Evolutionary conservation across 1,140 invertebrate species (phyloP), one percentile per base, ranked within the genome.

Genomic region (Trachymyrmex septentrionalis): DNA sequence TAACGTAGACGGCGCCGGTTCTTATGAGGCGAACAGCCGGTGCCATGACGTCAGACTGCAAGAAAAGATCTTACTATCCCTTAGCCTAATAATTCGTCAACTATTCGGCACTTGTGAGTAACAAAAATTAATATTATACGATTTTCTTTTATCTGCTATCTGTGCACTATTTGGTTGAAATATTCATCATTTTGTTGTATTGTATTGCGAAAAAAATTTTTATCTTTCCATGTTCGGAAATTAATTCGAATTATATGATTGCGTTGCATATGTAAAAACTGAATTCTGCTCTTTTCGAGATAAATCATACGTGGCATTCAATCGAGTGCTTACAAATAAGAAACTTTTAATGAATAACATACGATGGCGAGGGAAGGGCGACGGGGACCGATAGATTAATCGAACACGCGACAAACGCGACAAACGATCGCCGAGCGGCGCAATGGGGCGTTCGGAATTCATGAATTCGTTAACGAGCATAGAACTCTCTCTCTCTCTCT

Each of bases 381-480:
- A 12, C 10, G 24, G 50, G 16, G 73, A 6, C 9, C 69, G 69
- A 84, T 75, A 75, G 55, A 84, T 73, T 84, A 84, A 75, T 84
- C 80, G 80, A 84, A 84, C 69, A 84, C 24, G 80, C 80, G 67
- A 73, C 66, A 72, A 82, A 72, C 53, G 34, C 78, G 78, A 82
- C 80, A 84, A 84, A 84, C 80, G 69, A 84, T 84, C 69, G 80
- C 34, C 57, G 19, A 14, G 24, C 27, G 67, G 27, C 69, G 69
- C 80, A 38, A 44, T 27, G 80, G 12, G 57, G 69, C 80, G 69
- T 75, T 75, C 69, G 55, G 69, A 84, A 84, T 84, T 84, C 80
- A 84, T 84, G 80, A 84, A 84, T 84, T 84, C 69, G 80, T 84
- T 84, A 84, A 84, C 80, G 80, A 84, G 67, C 80, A 84, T 61